Evolutionary conservation across 2,797 vertebrate species (phyloP), one percentile per base, ranked within the genome.

Genomic region (Darevskia mixta): DNA sequence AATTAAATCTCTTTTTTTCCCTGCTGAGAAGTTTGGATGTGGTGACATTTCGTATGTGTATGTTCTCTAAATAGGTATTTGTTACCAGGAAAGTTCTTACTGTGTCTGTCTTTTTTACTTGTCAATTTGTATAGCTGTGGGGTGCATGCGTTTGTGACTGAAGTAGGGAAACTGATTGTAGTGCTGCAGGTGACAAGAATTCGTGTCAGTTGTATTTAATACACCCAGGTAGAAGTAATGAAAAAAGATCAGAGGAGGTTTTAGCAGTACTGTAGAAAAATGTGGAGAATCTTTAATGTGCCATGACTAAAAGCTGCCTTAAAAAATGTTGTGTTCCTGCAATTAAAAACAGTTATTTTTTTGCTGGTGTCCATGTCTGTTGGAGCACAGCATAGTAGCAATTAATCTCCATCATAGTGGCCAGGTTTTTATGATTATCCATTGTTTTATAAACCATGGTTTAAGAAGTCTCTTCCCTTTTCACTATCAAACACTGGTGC

Each of bases 261-360:
- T 90, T 91, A 55, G 45, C 84, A 79, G 91, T 58, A n/a, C n/a
- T n/a, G n/a, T n/a, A 93, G 88, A 76, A 92, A 90, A 93, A 90
- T 92, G 76, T 90, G 91, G 73, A 71, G 7, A 29, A 29, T 82
- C 6, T 32, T 1, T 89, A 55, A 85, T 92, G 78, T 49, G 9
- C 4, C 35, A 38, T 45, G 41, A 13, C n/a, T 92, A 95, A 90
- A 91, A 84, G 90, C 77, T 79, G 86, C 64, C 8, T 92, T n/a
- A n/a, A 94, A 89, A 86, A 89, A 78, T 87, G 76, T 64, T 93
- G 69, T 89, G 86, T 88, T 49, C 64, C 77, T 92, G 77, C 76
- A 78, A 88, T 82, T 66, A 87, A 83, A 87, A 89, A 87, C 69
- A 82, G 83, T 83, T 90, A 71, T 90, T 89, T 86, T 86, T 55